A percentile compares a stretch with the other conserved stretches of the same genome.
These are phyloP conservation scores for Tetraneura akinire DNA, from an alignment of 1,140 invertebrate species.

Conservation along the genomic window DNA sequence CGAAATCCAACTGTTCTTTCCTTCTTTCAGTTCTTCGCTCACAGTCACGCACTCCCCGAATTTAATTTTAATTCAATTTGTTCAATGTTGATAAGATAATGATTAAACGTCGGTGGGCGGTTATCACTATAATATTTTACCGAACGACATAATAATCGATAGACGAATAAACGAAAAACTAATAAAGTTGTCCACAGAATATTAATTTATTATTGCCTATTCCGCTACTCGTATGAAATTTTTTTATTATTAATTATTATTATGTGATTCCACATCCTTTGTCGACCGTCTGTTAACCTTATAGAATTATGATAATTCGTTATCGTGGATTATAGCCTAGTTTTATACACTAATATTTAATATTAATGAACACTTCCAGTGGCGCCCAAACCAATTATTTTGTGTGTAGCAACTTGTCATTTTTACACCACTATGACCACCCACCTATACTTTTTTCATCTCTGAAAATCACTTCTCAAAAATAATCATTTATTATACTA, in stretches of 20 bases:
- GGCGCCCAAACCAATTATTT: background rate
- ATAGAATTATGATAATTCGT: background rate
- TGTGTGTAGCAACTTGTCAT: background rate
- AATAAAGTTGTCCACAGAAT: background rate
- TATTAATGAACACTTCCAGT: too few relatives aligned
- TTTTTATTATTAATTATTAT: conserved; percentile 1
- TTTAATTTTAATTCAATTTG: too few relatives aligned
- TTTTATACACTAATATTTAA: too few relatives aligned
- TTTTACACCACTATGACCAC: background rate
- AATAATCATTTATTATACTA: background rate
- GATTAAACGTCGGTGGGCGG: conserved; percentile 9
- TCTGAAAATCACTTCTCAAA: too few relatives aligned
- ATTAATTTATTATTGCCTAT: too few relatives aligned
- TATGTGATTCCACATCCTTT: too few relatives aligned
- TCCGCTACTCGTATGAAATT: too few relatives aligned
- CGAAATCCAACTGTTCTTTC: too few relatives aligned
- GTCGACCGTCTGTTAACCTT: too few relatives aligned
- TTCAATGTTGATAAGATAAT: conserved; percentile 31
- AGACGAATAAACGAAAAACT: too few relatives aligned
- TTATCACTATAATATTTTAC: background rate
- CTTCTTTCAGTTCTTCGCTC: background rate
- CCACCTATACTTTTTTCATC: background rate
- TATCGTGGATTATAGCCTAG: background rate
- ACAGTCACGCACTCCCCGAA: too few relatives aligned
- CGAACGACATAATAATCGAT: background rate